These are phyloP conservation scores for Ciconia boyciana DNA, from an alignment of 2,113 vertebrate species.

Conservation along the genomic window DNA sequence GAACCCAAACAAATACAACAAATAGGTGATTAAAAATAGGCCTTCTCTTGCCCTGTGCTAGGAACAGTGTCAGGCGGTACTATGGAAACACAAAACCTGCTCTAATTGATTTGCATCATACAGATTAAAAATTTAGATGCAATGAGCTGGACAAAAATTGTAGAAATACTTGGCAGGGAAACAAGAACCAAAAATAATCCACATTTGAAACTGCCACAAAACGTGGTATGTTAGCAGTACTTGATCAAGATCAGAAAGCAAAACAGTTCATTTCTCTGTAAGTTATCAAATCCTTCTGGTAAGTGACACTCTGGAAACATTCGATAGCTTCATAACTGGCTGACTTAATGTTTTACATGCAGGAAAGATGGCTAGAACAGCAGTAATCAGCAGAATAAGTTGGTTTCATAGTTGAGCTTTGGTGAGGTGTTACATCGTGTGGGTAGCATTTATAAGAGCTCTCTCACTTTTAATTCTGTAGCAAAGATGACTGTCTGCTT, in stretches of 20 bases:
- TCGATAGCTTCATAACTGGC: conserved; percentile 66
- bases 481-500: conserved; percentile 68
- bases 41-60: neutral
- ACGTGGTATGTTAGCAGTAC: conserved; percentile 5
- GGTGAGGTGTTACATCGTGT: conserved; percentile 53
- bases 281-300: conserved; percentile 78
- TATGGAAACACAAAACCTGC: neutral
- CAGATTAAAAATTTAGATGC: neutral
- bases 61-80: neutral
- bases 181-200: neutral
- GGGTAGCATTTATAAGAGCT: conserved; percentile 67
- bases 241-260: conserved; percentile 69
- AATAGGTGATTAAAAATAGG: neutral
- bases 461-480: conserved; percentile 70
- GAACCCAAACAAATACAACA: neutral
- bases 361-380: conserved; percentile 69
- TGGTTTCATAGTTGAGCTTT: conserved; percentile 64
- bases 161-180: neutral
- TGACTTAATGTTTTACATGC: conserved; percentile 72
- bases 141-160: neutral
- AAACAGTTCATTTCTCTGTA: conserved; percentile 75
- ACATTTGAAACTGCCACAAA: conserved; percentile 46
- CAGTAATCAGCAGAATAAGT: conserved; percentile 67
- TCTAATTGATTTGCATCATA: neutral
- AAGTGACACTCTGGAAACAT: conserved; percentile 77